Evolutionary conservation across 2,888 invertebrate species (phyloP).

Genomic region (Buathra laborator): DNA sequence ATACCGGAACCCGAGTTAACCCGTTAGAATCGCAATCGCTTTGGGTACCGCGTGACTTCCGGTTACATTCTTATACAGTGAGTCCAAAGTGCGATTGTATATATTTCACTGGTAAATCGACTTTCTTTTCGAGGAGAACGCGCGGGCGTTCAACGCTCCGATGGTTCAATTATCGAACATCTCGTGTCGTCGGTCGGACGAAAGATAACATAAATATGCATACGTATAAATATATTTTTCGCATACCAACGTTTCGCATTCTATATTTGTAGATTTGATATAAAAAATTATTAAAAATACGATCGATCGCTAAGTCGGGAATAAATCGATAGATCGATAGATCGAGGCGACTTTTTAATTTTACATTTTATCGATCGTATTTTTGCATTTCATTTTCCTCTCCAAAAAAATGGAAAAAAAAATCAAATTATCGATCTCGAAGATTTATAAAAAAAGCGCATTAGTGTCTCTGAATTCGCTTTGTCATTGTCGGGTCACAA

Average conservation of each 20-base stretch:
- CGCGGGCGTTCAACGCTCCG: constrained; percentile 29
- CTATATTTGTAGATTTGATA: too few species aligned
- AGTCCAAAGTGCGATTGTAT: constrained; percentile 15
- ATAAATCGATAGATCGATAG: neutral
- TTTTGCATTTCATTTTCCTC: too few species aligned
- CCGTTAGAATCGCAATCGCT: constrained; percentile 67
- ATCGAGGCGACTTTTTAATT: too few species aligned
- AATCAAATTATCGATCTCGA: too few species aligned
- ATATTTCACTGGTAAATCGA: constrained; percentile 53
- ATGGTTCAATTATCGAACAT: constrained; percentile 20
- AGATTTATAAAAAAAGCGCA: too few species aligned
- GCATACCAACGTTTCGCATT: neutral
- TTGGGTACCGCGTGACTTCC: constrained; percentile 65
- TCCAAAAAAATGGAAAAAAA: too few species aligned
- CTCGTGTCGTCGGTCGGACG: neutral
- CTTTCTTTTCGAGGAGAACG: constrained; percentile 59
- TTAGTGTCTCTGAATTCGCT: too few species aligned
- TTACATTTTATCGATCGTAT: too few species aligned
- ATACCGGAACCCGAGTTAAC: constrained; percentile 60
- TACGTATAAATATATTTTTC: neutral
- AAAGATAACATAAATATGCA: constrained; percentile 30
- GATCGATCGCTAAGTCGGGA: neutral
- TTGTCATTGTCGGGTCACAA: too few species aligned
- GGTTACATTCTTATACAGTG: constrained; percentile 58
- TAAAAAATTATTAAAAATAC: neutral